Evolutionary conservation across 2,113 vertebrate genomes (phyloP).

Genomic region (Echinops telfairi): DNA sequence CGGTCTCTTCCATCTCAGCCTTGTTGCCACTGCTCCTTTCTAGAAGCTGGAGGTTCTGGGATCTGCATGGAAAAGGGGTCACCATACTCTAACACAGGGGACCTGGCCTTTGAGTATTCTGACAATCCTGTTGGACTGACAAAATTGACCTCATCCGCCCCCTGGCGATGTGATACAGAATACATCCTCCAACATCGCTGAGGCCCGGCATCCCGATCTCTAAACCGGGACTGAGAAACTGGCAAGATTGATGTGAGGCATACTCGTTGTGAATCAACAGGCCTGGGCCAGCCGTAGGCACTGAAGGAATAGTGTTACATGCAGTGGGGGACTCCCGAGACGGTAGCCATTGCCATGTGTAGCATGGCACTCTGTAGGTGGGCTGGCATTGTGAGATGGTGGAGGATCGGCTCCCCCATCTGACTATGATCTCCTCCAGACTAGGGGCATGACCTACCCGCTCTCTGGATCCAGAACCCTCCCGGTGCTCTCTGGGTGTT

Average conservation of each 20-base stretch:
- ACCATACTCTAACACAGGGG: neutral
- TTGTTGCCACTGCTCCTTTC: too few relatives aligned
- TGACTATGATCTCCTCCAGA: neutral
- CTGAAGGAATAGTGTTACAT: neutral
- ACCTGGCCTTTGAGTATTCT: neutral
- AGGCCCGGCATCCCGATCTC: neutral
- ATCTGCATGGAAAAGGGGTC: too few relatives aligned
- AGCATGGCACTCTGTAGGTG: neutral
- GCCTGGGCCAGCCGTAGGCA: neutral
- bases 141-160: rapidly evolving
- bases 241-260: neutral
- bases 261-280: neutral
- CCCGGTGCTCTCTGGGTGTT: neutral
- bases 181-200: neutral
- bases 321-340: neutral
- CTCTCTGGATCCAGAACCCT: neutral
- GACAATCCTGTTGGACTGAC: neutral
- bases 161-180: neutral
- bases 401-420: rapidly evolving
- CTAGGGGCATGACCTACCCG: rapidly evolving
- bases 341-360: neutral
- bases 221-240: neutral
- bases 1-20: too few relatives aligned
- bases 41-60: too few relatives aligned
- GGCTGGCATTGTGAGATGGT: neutral